A percentile compares a stretch with the other conserved stretches of the same genome.
These are phyloP conservation scores for Halictus ligatus DNA, from an alignment of 2,888 invertebrate species.

Conservation along the genomic window DNA sequence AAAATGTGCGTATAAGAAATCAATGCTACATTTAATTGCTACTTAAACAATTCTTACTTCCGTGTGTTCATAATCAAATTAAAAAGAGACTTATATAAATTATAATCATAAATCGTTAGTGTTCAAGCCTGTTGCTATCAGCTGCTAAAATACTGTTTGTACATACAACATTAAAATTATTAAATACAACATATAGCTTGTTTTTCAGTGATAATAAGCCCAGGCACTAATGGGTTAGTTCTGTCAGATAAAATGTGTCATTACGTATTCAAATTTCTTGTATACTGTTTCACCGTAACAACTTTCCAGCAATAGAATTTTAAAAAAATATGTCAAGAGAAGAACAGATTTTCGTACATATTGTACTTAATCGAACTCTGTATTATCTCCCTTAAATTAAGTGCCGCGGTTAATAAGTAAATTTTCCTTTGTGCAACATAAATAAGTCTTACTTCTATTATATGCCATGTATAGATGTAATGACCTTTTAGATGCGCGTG, in stretches of 20 bases:
- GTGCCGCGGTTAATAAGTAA: conserved; percentile 37
- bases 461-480: conserved; percentile 12
- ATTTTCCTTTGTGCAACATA: conserved; percentile 42
- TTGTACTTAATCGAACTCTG: conserved; percentile 25
- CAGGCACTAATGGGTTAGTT: conserved; percentile 17
- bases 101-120: not conserved
- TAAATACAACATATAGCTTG: not conserved
- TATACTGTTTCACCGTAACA: conserved; percentile 11
- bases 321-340: conserved; percentile 6
- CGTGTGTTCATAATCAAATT: not conserved
- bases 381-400: conserved; percentile 26
- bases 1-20: conserved; percentile 19
- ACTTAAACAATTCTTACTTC: not conserved
- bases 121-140: not conserved
- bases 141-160: not conserved
- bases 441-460: conserved; percentile 38
- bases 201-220: not conserved
- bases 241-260: conserved; percentile 13
- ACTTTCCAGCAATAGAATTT: conserved; percentile 1
- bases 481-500: conserved; percentile 6
- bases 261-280: conserved; percentile 17
- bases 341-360: conserved; percentile 5
- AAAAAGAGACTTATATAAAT: not conserved
- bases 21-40: not conserved
- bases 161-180: not conserved